These are phyloP conservation scores for Reticulitermes lucifugus DNA, from an alignment of 2,888 invertebrate genomes.

Conservation along the genomic window DNA sequence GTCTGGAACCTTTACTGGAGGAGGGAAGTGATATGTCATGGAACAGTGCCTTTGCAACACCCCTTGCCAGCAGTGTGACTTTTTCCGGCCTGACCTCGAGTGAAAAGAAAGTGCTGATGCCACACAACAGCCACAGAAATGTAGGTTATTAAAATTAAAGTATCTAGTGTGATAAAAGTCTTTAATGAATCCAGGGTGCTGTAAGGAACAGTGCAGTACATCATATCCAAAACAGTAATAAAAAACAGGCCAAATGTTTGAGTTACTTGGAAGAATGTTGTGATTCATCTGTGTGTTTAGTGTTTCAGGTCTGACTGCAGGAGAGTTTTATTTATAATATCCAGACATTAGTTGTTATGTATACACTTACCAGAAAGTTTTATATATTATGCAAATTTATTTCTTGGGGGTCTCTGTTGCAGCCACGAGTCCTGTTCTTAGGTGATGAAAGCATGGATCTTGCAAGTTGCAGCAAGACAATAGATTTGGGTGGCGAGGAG, in stretches of 20 bases:
- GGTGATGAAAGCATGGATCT: not conserved
- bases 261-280: too few species aligned
- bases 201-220: too few species aligned
- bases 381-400: not conserved
- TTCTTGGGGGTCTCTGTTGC: not conserved
- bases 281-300: too few species aligned
- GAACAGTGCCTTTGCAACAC: constrained; percentile 48
- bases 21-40: constrained; percentile 45
- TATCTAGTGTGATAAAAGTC: too few species aligned
- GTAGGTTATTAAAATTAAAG: constrained; percentile 4
- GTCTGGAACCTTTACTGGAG: constrained; percentile 26
- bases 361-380: too few species aligned
- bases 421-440: constrained; percentile 19
- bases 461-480: not conserved
- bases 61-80: constrained; percentile 6
- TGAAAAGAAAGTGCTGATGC: constrained; percentile 37
- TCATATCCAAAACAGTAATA: too few species aligned
- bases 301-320: too few species aligned
- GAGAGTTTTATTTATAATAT: too few species aligned
- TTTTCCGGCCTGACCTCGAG: constrained; percentile 40
- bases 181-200: too few species aligned
- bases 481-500: not conserved
- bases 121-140: not conserved
- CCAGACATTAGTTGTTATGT: too few species aligned
- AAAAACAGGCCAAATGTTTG: too few species aligned